Conservation (phyloP, 2,113 vertebrate genomes). For the Cephalopterus ornatus region DNA sequence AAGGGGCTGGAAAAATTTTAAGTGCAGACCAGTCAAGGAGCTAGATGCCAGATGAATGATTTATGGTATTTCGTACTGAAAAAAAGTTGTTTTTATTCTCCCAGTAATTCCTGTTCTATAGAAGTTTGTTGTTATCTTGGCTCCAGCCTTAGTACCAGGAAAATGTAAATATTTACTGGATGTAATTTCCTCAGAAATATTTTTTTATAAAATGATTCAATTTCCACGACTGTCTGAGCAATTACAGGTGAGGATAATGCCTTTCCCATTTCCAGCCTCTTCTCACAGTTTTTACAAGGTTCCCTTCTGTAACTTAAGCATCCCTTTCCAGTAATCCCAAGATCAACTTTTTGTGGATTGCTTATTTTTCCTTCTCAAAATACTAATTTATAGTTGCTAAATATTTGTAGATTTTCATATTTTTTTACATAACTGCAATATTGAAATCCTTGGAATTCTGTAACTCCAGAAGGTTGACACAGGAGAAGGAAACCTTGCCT, state of each 20-base stretch:
- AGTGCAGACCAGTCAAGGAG: neutral
- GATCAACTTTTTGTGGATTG: neutral
- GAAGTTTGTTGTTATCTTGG: neutral
- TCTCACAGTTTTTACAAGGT: neutral
- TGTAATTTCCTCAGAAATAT: neutral
- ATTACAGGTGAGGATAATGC: neutral
- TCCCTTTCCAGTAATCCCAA: neutral
- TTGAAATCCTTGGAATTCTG: neutral
- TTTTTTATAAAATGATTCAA: neutral
- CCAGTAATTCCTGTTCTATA: neutral
- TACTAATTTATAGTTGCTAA: neutral
- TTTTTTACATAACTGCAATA: neutral
- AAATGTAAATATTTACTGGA: neutral
- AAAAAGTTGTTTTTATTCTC: neutral
- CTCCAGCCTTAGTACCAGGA: neutral
- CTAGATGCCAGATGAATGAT: neutral
- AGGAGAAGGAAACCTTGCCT: neutral
- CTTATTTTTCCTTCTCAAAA: neutral
- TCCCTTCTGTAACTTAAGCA: neutral
- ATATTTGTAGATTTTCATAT: neutral
- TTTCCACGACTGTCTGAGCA: neutral
- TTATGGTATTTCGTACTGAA: neutral
- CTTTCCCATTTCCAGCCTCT: neutral
- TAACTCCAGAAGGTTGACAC: neutral
- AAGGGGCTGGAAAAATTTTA: neutral